phyloP scores from a whole-genome alignment of 2,113 vertebrate species.

The Holacanthus passer region DNA sequence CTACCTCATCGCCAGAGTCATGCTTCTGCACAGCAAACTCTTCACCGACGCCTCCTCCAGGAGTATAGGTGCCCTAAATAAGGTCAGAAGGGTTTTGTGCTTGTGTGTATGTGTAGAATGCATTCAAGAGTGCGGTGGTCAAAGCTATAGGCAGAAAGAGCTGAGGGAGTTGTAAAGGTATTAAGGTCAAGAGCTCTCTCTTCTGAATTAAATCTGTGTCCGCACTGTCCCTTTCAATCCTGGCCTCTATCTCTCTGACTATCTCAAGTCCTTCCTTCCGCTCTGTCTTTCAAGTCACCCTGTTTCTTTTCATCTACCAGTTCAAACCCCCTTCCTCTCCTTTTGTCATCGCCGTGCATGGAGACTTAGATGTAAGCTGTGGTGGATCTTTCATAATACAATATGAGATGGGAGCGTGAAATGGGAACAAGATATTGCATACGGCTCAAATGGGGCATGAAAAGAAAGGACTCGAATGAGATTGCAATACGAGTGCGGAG shows the following conservation, averaged over 20 bases:
- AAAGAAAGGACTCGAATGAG: conserved; percentile 53
- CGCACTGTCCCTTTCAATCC: conserved; percentile 43
- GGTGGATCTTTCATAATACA: conserved; percentile 62
- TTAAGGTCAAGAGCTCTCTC: conserved; percentile 67
- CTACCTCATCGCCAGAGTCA: conserved; percentile 98
- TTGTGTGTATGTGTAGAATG: conserved; percentile 19
- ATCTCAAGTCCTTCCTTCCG: conserved; percentile 25
- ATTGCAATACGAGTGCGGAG: conserved; percentile 27
- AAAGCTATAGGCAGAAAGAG: conserved; percentile 34
- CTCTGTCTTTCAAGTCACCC: conserved; percentile 30
- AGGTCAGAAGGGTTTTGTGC: conserved; percentile 73
- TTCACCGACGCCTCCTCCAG: conserved; percentile 91
- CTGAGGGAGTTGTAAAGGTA: conserved; percentile 29
- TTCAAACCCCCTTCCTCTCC: conserved; percentile 38
- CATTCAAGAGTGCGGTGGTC: conserved; percentile 9
- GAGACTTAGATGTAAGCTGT: conserved; percentile 60
- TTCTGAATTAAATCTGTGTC: conserved; percentile 60
- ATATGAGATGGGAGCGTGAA: conserved; percentile 62
- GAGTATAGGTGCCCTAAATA: conserved; percentile 88
- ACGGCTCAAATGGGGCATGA: conserved; percentile 72
- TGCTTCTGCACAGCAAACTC: conserved; percentile 98
- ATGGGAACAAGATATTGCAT: conserved; percentile 68
- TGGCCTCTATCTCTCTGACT: conserved; percentile 34
- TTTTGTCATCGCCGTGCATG: conserved; percentile 33
- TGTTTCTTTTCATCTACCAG: conserved; percentile 50